phyloP scores from a whole-genome alignment of 2,113 vertebrate species.

The Corythaeola cristata region DNA sequence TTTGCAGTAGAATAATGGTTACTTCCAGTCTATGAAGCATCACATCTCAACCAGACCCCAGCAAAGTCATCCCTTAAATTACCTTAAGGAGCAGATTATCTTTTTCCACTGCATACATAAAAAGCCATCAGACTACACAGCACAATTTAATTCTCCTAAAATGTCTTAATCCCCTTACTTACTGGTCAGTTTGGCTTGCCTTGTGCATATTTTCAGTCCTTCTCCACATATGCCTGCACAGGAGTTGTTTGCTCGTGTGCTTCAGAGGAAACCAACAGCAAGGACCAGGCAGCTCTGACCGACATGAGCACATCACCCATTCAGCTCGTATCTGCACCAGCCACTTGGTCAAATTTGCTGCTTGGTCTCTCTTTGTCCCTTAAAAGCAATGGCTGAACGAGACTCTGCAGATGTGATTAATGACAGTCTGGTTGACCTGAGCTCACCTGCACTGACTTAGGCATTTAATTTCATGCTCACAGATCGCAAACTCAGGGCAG shows the following conservation, averaged over 20 bases:
- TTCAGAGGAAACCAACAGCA: neutral
- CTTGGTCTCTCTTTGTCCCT: neutral
- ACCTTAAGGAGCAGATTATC: neutral
- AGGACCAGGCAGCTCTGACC: neutral
- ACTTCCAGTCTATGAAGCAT: neutral
- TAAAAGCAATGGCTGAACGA: neutral
- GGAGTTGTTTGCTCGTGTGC: neutral
- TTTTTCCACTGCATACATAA: neutral
- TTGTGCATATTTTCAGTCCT: accelerated
- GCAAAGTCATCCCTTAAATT: neutral
- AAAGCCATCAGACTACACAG: neutral
- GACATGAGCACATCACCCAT: accelerated
- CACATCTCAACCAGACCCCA: neutral
- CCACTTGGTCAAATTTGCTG: neutral
- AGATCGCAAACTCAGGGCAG: neutral
- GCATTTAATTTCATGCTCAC: neutral
- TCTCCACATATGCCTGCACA: too few relatives aligned
- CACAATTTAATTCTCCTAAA: neutral
- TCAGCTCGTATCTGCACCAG: neutral
- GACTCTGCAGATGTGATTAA: neutral
- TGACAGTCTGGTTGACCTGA: neutral
- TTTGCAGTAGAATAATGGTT: neutral
- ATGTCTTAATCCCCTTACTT: neutral
- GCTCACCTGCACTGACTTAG: neutral
- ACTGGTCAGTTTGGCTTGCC: neutral